Conservation (phyloP, 2,113 vertebrate genomes). For the Montifringilla adamsi region DNA sequence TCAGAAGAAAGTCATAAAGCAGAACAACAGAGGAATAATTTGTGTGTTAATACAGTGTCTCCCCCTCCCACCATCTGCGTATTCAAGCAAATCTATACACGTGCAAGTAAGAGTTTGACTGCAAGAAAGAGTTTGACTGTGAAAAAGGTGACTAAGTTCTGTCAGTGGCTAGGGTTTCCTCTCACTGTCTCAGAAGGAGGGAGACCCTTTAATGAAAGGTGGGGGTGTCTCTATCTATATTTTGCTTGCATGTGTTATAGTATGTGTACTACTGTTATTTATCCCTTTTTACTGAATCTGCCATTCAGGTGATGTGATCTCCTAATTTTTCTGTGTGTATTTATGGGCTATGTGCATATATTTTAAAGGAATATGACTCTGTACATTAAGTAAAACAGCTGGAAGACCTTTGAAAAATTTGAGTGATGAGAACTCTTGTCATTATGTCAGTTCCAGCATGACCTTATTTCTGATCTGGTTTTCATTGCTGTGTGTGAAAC, state of each 20-base stretch:
- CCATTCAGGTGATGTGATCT: not conserved
- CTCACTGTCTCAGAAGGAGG: not conserved
- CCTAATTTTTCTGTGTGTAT: not conserved
- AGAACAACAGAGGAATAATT: not conserved
- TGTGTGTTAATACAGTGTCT: not conserved
- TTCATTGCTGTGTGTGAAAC: not conserved
- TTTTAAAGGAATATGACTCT: not conserved
- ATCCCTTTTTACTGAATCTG: not conserved
- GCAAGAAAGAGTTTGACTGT: not conserved
- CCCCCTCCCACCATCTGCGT: not conserved
- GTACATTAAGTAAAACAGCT: not conserved
- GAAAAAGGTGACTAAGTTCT: not conserved
- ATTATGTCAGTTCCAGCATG: not conserved
- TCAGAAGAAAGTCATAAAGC: not conserved
- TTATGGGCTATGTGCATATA: not conserved
- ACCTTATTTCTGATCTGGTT: not conserved
- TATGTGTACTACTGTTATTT: not conserved
- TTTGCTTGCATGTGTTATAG: not conserved
- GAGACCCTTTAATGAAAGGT: not conserved
- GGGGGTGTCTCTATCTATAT: not conserved
- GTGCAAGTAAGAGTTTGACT: not conserved
- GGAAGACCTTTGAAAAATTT: not conserved
- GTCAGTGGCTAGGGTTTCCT: not conserved
- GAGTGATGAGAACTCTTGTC: not conserved
- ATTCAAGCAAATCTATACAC: not conserved